Conservation (phyloP, 2,797 vertebrate genomes). For the Scolopax bukidnonensis region DNA sequence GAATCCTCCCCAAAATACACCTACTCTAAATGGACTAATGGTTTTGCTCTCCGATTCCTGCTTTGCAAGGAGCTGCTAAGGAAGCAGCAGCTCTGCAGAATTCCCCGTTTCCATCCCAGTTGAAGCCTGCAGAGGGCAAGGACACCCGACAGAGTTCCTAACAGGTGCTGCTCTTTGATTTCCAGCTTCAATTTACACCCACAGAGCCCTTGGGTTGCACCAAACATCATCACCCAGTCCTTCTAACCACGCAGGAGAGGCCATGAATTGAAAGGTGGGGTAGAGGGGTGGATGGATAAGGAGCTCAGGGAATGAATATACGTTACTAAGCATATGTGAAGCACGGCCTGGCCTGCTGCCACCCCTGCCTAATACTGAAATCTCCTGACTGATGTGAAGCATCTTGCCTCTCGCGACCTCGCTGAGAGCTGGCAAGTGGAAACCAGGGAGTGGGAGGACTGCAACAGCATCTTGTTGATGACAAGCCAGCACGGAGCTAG, state of each 20-base stretch:
- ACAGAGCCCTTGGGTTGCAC: background rate
- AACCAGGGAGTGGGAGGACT: conserved; percentile 26
- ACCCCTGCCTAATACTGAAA: conserved; percentile 4
- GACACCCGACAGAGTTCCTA: background rate
- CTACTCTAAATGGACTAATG: background rate
- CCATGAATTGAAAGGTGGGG: background rate
- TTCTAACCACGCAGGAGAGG: background rate
- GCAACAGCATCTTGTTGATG: background rate
- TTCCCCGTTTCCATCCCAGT: background rate
- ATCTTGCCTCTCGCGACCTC: conserved; percentile 46
- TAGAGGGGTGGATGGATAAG: background rate
- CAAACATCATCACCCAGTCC: background rate
- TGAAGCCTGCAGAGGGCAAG: background rate
- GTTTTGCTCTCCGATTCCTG: background rate
- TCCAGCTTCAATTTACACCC: background rate
- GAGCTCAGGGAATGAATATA: background rate
- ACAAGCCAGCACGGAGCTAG: background rate
- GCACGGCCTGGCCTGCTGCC: conserved; percentile 4
- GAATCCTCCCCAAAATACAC: background rate
- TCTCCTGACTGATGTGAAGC: conserved; percentile 44
- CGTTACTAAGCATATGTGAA: conserved; percentile 6
- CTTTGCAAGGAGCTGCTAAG: background rate
- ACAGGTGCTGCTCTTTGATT: conserved; percentile 6
- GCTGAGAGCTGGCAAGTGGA: conserved; percentile 34
- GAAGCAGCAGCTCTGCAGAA: background rate